Evolutionary conservation across 1,140 invertebrate genomes (phyloP).

Genomic region (Bursaphelenchus mucronatus): DNA sequence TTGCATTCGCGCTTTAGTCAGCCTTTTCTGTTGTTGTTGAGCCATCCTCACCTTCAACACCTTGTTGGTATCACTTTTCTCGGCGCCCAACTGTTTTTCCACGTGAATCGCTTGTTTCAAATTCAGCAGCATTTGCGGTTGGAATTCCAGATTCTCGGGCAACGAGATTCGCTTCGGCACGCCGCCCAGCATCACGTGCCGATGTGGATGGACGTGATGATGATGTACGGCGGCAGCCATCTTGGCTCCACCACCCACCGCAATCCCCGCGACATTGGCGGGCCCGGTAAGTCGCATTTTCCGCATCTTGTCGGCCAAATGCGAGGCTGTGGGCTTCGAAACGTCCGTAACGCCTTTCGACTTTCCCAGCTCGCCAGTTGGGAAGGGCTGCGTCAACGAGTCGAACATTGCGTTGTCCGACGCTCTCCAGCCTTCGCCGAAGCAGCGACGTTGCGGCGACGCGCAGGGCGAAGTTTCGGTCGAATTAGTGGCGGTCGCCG

Average conservation of each 20-base stretch:
- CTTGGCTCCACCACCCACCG: too few relatives aligned
- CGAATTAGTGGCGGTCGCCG: slow-evolving; percentile 20
- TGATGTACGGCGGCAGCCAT: too few relatives aligned
- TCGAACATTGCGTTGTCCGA: slow-evolving; percentile 53
- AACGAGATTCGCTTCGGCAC: slow-evolving; percentile 50
- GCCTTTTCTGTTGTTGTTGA: slow-evolving; percentile 47
- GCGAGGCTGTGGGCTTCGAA: too few relatives aligned
- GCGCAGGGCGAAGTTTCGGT: slow-evolving; percentile 28
- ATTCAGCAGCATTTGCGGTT: slow-evolving; percentile 52
- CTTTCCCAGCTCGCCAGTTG: slow-evolving; percentile 45
- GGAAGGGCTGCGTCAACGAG: slow-evolving; percentile 38
- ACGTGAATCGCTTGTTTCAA: slow-evolving; percentile 52
- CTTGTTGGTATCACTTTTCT: slow-evolving; percentile 36
- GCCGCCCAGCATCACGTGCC: slow-evolving; percentile 22
- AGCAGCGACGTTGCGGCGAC: slow-evolving; percentile 25
- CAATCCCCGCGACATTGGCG: too few relatives aligned
- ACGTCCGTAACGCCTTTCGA: slow-evolving; percentile 28
- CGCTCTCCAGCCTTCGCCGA: slow-evolving; percentile 47
- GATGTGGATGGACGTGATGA: too few relatives aligned
- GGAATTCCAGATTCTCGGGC: slow-evolving; percentile 51
- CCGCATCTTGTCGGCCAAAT: too few relatives aligned
- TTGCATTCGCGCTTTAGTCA: slow-evolving; percentile 44
- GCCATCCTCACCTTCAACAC: slow-evolving; percentile 44
- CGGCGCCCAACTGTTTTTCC: slow-evolving; percentile 39
- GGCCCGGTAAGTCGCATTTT: too few relatives aligned